Percentiles rank a stretch among this genome's conserved stretches.
These are phyloP conservation scores for Leucophora obtusa DNA, from an alignment of 2,888 invertebrate genomes.

Conservation along the genomic window DNA sequence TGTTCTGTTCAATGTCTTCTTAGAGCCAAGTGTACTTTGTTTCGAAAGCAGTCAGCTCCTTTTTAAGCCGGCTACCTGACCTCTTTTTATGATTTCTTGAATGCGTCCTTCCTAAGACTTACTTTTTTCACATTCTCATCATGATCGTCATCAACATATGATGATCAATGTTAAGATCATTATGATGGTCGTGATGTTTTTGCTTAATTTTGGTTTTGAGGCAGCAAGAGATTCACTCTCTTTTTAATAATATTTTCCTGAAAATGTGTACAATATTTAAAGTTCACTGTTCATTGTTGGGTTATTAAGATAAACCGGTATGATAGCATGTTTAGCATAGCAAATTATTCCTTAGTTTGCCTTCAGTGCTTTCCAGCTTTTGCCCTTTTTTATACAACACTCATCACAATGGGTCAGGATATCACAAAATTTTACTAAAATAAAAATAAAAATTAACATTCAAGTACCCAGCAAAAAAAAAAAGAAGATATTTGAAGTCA, in stretches of 20 bases:
- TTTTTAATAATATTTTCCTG: neutral
- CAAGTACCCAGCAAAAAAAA: no score
- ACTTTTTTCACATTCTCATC: constrained; percentile 21
- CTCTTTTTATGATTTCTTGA: constrained; percentile 28
- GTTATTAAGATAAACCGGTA: constrained; percentile 53
- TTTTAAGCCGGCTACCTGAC: constrained; percentile 44
- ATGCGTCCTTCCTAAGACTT: constrained; percentile 9
- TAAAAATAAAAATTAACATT: no score
- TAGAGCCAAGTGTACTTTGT: constrained; percentile 20
- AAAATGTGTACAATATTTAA: constrained; percentile 3
- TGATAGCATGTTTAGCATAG: constrained; percentile 53
- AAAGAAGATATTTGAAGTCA: no score
- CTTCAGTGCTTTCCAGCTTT: neutral
- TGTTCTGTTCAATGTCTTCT: neutral
- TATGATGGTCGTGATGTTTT: neutral
- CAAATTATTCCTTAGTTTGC: constrained; percentile 31
- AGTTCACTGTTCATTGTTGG: constrained; percentile 38
- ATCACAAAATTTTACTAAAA: no score
- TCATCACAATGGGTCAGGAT: neutral
- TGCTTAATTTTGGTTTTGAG: neutral
- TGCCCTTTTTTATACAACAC: no score
- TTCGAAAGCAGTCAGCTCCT: neutral
- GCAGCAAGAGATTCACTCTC: neutral
- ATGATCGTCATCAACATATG: constrained; percentile 23
- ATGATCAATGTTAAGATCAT: constrained; percentile 29